Evolutionary conservation across 2,888 invertebrate species (phyloP), one percentile per base, ranked within the genome.

Genomic region (Stictocephala bisonia): DNA sequence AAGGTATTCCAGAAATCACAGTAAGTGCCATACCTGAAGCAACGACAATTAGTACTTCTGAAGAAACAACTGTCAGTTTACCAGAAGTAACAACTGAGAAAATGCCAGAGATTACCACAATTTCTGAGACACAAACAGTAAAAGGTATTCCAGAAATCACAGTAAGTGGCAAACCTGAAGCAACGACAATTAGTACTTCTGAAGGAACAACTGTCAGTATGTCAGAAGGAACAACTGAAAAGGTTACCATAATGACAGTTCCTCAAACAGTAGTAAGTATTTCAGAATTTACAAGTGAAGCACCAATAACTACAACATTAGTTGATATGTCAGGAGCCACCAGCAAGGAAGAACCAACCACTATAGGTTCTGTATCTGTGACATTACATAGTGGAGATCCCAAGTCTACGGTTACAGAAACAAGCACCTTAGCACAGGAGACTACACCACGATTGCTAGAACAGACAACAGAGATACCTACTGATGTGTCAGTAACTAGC

Each of bases 351-450:
- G 35, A 35, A 35, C 35, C 35, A 35, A 35, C 35, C 11, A 35
- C 35, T 35, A 35, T 11, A 35, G 35, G 9, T n/a, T n/a, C n/a
- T n/a, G n/a, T n/a, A n/a, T n/a, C n/a, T n/a, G n/a, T n/a, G n/a
- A n/a, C n/a, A n/a, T n/a, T n/a, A n/a, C n/a, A n/a, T n/a, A n/a
- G n/a, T n/a, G n/a, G n/a, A n/a, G n/a, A n/a, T n/a, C n/a, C n/a
- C n/a, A n/a, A n/a, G n/a, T n/a, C n/a, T n/a, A n/a, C n/a, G n/a
- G 9, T 1, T 15, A 9, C 64, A 15, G 44, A 44, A 44, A 22
- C 44, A 64, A 64, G 44, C 13, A 64, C 44, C 15, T 64, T 44
- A 15, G n/a, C 22, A n/a, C n/a, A n/a, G n/a, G n/a, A n/a, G n/a
- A n/a, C n/a, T n/a, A n/a, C n/a, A n/a, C n/a, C n/a, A n/a, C n/a